These are phyloP conservation scores for Okapia johnstoni DNA, from an alignment of 2,113 vertebrate species.

Conservation along the genomic window DNA sequence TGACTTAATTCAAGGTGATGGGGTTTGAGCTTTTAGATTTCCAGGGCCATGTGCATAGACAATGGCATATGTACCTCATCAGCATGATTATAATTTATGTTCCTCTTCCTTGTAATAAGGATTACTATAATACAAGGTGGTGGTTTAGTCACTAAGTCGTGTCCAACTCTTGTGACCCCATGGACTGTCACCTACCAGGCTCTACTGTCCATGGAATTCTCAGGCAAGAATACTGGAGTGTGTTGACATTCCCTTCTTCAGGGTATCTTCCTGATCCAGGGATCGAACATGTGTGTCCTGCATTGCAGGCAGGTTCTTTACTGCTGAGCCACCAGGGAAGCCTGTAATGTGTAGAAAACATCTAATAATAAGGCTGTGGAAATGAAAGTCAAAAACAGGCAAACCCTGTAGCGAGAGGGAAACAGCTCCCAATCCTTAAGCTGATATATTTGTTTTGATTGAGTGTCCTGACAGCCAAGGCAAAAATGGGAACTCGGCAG, in stretches of 20 bases:
- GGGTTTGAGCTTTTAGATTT: neutral
- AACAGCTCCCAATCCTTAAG: neutral
- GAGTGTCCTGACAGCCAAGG: neutral
- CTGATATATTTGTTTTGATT: neutral
- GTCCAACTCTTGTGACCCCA: neutral
- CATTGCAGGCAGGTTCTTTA: neutral
- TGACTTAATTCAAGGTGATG: neutral
- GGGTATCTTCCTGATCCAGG: neutral
- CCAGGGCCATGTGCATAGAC: neutral
- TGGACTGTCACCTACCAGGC: neutral
- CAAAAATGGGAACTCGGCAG: neutral
- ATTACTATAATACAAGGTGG: neutral
- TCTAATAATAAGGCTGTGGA: neutral
- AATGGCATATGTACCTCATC: neutral
- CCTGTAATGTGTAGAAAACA: neutral
- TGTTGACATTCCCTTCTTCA: neutral
- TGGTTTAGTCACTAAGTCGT: neutral
- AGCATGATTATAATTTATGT: neutral
- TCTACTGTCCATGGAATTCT: neutral
- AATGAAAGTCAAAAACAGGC: neutral
- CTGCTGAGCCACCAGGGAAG: neutral
- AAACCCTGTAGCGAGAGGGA: neutral
- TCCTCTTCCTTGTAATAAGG: neutral
- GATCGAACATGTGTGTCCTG: neutral
- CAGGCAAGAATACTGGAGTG: neutral